Conservation (phyloP, 23 tunicate species). For the Halocynthia roretzi region DNA sequence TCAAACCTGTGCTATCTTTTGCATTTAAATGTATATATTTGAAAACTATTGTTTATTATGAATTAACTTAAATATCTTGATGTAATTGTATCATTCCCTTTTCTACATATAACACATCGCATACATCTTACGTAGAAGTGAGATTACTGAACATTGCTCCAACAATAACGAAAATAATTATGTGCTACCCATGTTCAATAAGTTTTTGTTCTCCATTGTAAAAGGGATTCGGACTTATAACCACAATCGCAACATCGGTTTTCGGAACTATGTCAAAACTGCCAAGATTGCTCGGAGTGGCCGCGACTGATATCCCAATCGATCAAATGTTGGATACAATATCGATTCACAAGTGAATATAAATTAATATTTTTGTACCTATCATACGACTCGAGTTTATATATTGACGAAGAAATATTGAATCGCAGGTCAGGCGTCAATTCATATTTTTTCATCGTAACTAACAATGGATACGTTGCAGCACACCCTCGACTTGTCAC, state of each 20-base stretch:
- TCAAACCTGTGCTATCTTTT: too few relatives aligned
- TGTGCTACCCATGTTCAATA: too few relatives aligned
- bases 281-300: constrained; percentile 48
- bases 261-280: constrained; percentile 21
- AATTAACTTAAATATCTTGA: too few relatives aligned
- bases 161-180: too few relatives aligned
- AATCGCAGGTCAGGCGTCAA: constrained; percentile 65
- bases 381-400: not conserved
- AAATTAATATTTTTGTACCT: not conserved
- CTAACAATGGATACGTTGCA: constrained; percentile 67
- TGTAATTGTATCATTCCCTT: too few relatives aligned
- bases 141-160: too few relatives aligned
- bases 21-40: too few relatives aligned
- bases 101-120: too few relatives aligned
- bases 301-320: constrained; percentile 69
- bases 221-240: constrained; percentile 37
- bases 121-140: too few relatives aligned
- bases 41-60: too few relatives aligned
- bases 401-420: not conserved
- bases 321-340: constrained; percentile 45
- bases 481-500: constrained; percentile 50
- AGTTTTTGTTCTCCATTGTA: too few relatives aligned
- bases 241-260: constrained; percentile 60
- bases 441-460: constrained; percentile 39
- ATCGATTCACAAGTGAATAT: constrained; percentile 42